phyloP scores from a whole-genome alignment of 2,113 vertebrate species.

The Xiphophorus couchianus region DNA sequence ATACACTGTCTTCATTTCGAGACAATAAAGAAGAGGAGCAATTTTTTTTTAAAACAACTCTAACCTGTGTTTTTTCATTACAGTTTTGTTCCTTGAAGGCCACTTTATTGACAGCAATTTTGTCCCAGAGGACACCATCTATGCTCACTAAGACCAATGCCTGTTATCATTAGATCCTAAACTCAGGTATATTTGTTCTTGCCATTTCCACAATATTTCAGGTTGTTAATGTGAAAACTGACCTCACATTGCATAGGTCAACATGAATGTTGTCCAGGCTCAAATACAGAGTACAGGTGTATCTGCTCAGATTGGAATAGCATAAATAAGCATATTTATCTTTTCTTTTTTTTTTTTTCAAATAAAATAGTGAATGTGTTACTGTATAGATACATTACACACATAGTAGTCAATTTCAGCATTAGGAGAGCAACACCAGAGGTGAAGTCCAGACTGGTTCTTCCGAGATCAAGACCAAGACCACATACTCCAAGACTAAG shows the following conservation, averaged over 20 bases:
- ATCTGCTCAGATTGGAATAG: no score
- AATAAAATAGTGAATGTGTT: no score
- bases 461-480: no score
- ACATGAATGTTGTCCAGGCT: neutral
- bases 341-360: no score
- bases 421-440: no score
- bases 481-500: no score
- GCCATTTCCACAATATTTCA: neutral
- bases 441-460: no score
- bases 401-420: no score
- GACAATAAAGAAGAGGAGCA: conserved; percentile 64
- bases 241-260: neutral
- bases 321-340: no score
- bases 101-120: conserved; percentile 51
- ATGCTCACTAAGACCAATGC: conserved; percentile 46
- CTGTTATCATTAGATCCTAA: conserved; percentile 2
- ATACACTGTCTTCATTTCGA: conserved; percentile 71
- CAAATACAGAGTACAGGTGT: neutral
- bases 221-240: no score
- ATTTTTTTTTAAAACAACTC: conserved; percentile 23
- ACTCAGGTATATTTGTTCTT: neutral
- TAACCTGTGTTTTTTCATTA: conserved; percentile 55
- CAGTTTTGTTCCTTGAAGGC: conserved; percentile 42
- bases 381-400: no score
- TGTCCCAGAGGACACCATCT: conserved; percentile 45